Evolutionary conservation across 2,113 vertebrate species (phyloP).

Genomic region (Thalassoma bifasciatum): DNA sequence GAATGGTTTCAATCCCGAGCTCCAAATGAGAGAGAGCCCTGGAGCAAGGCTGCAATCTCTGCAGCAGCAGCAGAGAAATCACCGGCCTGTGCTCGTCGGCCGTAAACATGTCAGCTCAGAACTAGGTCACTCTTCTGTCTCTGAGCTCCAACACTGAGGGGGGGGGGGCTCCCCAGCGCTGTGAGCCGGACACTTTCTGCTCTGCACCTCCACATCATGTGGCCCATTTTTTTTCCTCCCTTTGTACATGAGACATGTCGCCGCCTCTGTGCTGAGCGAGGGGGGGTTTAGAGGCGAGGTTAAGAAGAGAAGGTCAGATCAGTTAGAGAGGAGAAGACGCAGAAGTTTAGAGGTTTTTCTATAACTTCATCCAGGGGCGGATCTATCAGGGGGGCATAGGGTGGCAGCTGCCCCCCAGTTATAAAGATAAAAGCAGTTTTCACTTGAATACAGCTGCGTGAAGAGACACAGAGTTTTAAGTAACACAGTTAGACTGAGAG

Average conservation of each 20-base stretch:
- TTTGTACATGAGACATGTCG: slow-evolving; percentile 59
- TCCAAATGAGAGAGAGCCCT: slow-evolving; percentile 75
- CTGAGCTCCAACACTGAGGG: slow-evolving; percentile 63
- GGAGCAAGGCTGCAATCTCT: slow-evolving; percentile 75
- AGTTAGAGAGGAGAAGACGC: neutral
- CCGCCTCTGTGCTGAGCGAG: slow-evolving; percentile 41
- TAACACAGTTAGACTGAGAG: too few species aligned
- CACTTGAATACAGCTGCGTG: too few species aligned
- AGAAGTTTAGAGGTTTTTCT: slow-evolving; percentile 12
- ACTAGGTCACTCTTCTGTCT: slow-evolving; percentile 82
- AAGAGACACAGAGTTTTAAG: too few species aligned
- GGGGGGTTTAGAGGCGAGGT: slow-evolving; percentile 21
- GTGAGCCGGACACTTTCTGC: slow-evolving; percentile 38
- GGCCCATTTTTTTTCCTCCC: slow-evolving; percentile 44
- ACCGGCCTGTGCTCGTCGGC: slow-evolving; percentile 77
- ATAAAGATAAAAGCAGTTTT: too few species aligned
- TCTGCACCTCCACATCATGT: slow-evolving; percentile 52
- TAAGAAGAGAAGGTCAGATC: neutral
- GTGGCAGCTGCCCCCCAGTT: too few species aligned
- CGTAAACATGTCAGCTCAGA: slow-evolving; percentile 78
- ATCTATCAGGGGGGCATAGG: too few species aligned
- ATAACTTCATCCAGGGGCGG: too few species aligned
- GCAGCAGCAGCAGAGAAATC: slow-evolving; percentile 74
- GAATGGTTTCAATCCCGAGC: slow-evolving; percentile 57
- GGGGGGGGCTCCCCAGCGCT: slow-evolving; percentile 44